Conservation (phyloP, 2,888 invertebrate species). For the Acanthosepion lycidas region DNA sequence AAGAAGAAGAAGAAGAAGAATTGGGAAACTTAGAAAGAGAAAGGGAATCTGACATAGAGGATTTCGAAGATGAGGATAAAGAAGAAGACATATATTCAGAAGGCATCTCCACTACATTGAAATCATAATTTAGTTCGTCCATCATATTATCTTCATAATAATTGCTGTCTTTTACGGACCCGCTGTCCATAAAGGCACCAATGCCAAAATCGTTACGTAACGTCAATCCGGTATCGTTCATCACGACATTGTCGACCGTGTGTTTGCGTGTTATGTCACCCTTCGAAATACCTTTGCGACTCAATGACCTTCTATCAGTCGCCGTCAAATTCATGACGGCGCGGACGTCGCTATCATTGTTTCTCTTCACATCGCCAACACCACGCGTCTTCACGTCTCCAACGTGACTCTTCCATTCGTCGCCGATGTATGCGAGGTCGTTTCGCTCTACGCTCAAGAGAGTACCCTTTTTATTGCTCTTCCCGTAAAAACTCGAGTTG, state of each 20-base stretch:
- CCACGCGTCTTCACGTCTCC: background rate
- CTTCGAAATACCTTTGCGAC: background rate
- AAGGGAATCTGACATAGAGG: background rate
- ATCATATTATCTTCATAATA: background rate
- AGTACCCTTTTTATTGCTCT: no score
- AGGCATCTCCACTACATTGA: background rate
- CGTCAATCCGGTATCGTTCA: background rate
- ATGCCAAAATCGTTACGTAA: background rate
- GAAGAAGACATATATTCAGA: background rate
- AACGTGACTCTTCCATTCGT: background rate
- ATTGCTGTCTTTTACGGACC: constrained; percentile 8
- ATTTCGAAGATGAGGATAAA: background rate
- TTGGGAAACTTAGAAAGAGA: background rate
- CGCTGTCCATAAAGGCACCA: background rate
- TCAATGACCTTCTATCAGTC: background rate
- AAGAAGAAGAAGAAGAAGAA: background rate
- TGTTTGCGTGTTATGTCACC: background rate
- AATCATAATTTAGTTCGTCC: constrained; percentile 7
- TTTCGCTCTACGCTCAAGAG: no score
- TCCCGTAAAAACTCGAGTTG: no score
- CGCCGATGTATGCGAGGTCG: background rate
- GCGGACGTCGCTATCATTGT: background rate
- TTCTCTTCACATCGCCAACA: background rate
- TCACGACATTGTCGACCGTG: background rate
- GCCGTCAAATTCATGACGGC: background rate